Base-by-base conservation (phyloP, 2,888 invertebrate species). In the Nomada fucata region DNA sequence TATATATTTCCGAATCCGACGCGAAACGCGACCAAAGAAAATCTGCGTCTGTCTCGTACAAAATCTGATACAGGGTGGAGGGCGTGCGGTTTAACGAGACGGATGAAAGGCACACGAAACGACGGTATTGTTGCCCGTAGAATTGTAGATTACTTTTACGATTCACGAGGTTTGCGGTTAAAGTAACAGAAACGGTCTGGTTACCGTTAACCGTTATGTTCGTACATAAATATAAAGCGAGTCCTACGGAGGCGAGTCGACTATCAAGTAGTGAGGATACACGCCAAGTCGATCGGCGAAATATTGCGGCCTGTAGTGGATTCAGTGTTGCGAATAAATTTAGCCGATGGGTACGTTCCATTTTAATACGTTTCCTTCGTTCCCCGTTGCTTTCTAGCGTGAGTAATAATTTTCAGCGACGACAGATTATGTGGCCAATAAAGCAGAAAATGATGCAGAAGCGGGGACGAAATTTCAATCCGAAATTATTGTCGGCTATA, bases 191-290 rank as follows among this genome's bases (percentile, higher is more conserved):
- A 71, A 52, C 70, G 82, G 73, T 47, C 50, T 60, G 65, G 77
- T 76, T 69, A 76, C 81, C 53, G 76, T 60, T 77, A 73, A 77
- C 77, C 82, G 82, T 83, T 83, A 70, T 82, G 77, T 77, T 65
- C 61, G 69, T 77, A 82, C 82, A 83, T 83, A 83, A 86, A 86
- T 84, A 86, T 79, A 76, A 82, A 79, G 75, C 82, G 64, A 59
- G 67, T 82, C 77, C 65, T 55, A 11, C 64, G 60, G 50, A 85
- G 82, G 70, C 78, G 82, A 75, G 72, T 76, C 79, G 87, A 89
- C 89, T 89, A 89, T 86, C 87, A 86, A 89, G 88, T 85, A 88
- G 89, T 65, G 74, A 82, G 80, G 82, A 89, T 89, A 76, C 82
- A 89, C 86, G 88, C 78, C 80, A 78, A 82, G 76, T 79, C 82